Evolutionary conservation across 2,113 vertebrate species (phyloP).

Genomic region (Oryzias melastigma): DNA sequence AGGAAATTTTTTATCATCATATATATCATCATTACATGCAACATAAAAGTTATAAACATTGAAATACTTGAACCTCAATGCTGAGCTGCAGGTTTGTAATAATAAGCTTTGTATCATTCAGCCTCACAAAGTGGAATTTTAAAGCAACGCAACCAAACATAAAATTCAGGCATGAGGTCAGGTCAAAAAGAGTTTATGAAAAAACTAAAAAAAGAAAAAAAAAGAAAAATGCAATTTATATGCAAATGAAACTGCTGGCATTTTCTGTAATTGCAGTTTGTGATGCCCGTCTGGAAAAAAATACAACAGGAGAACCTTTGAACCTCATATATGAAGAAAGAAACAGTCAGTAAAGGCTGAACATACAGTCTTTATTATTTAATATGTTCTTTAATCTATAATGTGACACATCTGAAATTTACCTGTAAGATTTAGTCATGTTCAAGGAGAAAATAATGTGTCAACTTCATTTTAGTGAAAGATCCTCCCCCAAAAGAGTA

Average conservation of each 20-base stretch:
- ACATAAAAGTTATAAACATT: no score
- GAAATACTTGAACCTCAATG: no score
- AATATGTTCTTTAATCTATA: constrained; percentile 7
- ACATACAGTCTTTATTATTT: constrained; percentile 17
- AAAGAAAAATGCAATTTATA: constrained; percentile 67
- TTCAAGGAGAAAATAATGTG: constrained; percentile 21
- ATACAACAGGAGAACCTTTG: constrained; percentile 37
- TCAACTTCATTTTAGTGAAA: no score
- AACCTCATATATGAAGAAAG: constrained; percentile 18
- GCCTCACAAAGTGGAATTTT: constrained; percentile 23
- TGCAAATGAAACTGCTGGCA: constrained; percentile 66
- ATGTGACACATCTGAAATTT: constrained; percentile 19
- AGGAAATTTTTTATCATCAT: no score
- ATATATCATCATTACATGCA: no score
- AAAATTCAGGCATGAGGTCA: constrained; percentile 33
- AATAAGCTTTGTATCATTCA: constrained; percentile 18
- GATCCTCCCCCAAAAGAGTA: no score
- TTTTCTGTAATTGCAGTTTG: constrained; percentile 61
- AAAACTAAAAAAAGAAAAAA: constrained; percentile 17
- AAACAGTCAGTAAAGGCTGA: constrained; percentile 1
- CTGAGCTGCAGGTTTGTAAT: neutral
- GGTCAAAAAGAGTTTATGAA: constrained; percentile 43
- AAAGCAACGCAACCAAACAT: constrained; percentile 26
- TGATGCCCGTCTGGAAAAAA: constrained; percentile 28
- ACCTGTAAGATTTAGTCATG: constrained; percentile 21